Evolutionary conservation across 2,797 vertebrate species (phyloP).

Genomic region (Aldrovandia affinis): DNA sequence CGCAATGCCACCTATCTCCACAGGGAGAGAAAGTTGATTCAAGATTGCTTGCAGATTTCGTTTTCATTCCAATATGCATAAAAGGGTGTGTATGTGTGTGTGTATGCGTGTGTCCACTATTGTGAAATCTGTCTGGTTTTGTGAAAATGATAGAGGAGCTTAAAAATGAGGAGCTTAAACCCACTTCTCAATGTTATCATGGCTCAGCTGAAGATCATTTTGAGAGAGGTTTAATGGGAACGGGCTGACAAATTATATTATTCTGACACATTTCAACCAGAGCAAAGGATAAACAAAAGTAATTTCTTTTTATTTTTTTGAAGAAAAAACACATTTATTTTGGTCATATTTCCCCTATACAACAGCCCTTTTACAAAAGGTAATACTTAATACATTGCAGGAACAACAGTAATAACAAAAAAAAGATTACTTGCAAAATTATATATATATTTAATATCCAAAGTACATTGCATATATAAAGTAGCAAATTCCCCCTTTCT

Average conservation of each 20-base stretch:
- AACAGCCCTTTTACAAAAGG: constrained; percentile 83
- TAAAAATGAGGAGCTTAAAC: no score
- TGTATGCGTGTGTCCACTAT: no score
- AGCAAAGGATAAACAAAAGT: constrained; percentile 18
- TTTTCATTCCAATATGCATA: no score
- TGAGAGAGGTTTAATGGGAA: not conserved
- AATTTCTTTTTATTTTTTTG: constrained; percentile 48
- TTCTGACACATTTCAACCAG: not conserved
- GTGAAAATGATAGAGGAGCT: no score
- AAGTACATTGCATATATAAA: constrained; percentile 95
- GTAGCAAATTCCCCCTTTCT: constrained; percentile 81
- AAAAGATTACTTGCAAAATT: constrained; percentile 91
- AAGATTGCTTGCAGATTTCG: no score
- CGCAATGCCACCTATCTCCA: no score
- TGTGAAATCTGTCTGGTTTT: no score
- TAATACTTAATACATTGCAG: constrained; percentile 83
- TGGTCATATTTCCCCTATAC: constrained; percentile 88
- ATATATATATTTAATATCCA: constrained; percentile 91
- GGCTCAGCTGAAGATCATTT: not conserved
- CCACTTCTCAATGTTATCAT: not conserved
- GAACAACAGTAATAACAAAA: constrained; percentile 70
- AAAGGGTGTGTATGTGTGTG: no score
- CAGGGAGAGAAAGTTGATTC: no score
- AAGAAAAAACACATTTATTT: constrained; percentile 86
- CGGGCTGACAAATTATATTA: not conserved